These are phyloP conservation scores for Carlito syrichta DNA, from an alignment of 2,113 vertebrate species.

Conservation along the genomic window DNA sequence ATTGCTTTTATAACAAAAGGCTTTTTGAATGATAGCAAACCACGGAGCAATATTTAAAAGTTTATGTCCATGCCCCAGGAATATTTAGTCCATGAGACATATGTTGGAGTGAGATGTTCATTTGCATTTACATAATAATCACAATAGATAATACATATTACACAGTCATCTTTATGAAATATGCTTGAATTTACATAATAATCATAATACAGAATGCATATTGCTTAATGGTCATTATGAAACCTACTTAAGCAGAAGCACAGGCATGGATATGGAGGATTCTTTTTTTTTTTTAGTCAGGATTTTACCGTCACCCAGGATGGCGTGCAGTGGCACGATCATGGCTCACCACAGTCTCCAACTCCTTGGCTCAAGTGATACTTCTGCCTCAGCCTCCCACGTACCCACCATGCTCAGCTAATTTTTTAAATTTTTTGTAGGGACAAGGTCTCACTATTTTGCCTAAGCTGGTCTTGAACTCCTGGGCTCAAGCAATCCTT, in stretches of 20 bases:
- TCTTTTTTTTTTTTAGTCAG: too few relatives aligned
- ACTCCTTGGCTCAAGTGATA: too few relatives aligned
- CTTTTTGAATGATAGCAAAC: slow-evolving; percentile 5
- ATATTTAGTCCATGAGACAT: not conserved
- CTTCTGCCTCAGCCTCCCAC: too few relatives aligned
- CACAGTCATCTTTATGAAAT: not conserved
- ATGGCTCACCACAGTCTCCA: too few relatives aligned
- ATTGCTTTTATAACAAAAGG: slow-evolving; percentile 1
- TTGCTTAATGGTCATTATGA: not conserved
- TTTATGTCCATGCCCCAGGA: not conserved
- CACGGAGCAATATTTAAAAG: slow-evolving; percentile 9
- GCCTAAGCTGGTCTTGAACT: too few relatives aligned
- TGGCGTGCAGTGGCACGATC: too few relatives aligned
- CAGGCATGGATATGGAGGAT: not conserved
- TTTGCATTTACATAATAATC: slow-evolving; percentile 10
- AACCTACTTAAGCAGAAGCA: not conserved
- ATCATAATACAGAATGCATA: not conserved
- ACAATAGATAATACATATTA: not conserved
- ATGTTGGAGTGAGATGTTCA: not conserved
- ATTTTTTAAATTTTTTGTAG: too few relatives aligned
- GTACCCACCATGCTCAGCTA: too few relatives aligned
- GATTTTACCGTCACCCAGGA: too few relatives aligned
- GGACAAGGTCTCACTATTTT: too few relatives aligned
- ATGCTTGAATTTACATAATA: not conserved
- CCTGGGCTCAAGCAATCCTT: too few relatives aligned